Evolutionary conservation across 2,797 vertebrate species (phyloP), one percentile per base, ranked within the genome.

Genomic region (Sebastes miniatus): DNA sequence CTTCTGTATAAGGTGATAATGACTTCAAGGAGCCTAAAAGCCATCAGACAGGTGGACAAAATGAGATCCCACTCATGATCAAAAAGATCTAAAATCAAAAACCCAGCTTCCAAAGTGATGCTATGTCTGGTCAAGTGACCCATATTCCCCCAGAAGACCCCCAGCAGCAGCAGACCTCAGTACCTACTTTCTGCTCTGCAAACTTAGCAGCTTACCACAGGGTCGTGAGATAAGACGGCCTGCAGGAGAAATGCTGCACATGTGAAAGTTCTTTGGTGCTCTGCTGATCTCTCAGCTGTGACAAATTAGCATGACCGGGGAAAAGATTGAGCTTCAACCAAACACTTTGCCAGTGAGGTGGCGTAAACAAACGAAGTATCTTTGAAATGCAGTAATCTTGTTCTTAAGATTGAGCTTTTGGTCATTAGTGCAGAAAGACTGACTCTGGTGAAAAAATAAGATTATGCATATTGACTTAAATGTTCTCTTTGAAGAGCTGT

Each of bases 221-320:
- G 69, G 76, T 52, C 1, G 20, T 73, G 75, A 83, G 84, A 89
- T 76, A 84, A 89, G 61, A 68, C 6, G 64, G 67, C 83, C 77
- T 36, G 68, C 56, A 43, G 61, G 52, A 70, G 75, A 90, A 85
- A 84, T 61, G 62, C 74, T 76, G 71, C 83, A 80, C 83, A 84
- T 84, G 83, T 90, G 80, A 79, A 77, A 79, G 65, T 61, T 86
- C 78, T 90, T 81, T 79, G 50, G 29, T 50, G 69, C 39, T 57
- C 54, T 71, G 57, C 77, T 87, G 71, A 74, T 79, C 87, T 77
- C 69, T 86, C 84, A 89, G 73, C 80, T 88, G 85, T 85, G 81
- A 85, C 69, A 83, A 79, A 87, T 77, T 83, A 77, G 77, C 68
- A 70, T 75, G 54, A 75, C 11, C 22, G n/a, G 65, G 22, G 31